These are phyloP conservation scores for Lipophrys pholis DNA, from an alignment of 2,113 vertebrate species.

Conservation along the genomic window DNA sequence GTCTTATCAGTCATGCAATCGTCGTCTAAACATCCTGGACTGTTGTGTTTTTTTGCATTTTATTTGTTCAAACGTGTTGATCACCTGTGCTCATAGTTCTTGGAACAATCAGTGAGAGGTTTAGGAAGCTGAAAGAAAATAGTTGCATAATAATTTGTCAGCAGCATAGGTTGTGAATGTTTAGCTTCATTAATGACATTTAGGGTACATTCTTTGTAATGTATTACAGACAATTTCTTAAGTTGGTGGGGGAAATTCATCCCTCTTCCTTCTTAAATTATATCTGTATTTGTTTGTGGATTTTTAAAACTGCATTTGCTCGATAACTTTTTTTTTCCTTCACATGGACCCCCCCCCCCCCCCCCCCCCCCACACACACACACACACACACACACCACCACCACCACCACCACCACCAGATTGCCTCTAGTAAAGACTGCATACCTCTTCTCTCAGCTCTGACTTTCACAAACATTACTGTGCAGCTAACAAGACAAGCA, in stretches of 20 bases:
- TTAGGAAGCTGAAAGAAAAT: neutral
- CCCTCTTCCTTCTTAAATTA: neutral
- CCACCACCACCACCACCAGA: too few species aligned
- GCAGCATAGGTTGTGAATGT: neutral
- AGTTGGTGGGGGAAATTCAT: neutral
- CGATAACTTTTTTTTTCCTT: too few species aligned
- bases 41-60: constrained; percentile 17
- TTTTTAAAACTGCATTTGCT: too few species aligned
- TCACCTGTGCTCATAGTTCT: constrained; percentile 13
- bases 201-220: neutral
- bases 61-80: constrained; percentile 14
- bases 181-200: neutral
- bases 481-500: too few species aligned
- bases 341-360: too few species aligned
- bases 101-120: constrained; percentile 1
- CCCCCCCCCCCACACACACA: too few species aligned
- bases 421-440: too few species aligned
- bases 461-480: too few species aligned
- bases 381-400: too few species aligned
- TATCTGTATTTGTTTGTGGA: neutral
- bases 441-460: too few species aligned
- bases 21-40: neutral
- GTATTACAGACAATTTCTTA: too few species aligned
- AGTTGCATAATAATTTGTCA: neutral
- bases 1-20: constrained; percentile 31